Evolutionary conservation across 2,888 invertebrate species (phyloP), one percentile per base, ranked within the genome.

Genomic region (Lacanobia oleracea): DNA sequence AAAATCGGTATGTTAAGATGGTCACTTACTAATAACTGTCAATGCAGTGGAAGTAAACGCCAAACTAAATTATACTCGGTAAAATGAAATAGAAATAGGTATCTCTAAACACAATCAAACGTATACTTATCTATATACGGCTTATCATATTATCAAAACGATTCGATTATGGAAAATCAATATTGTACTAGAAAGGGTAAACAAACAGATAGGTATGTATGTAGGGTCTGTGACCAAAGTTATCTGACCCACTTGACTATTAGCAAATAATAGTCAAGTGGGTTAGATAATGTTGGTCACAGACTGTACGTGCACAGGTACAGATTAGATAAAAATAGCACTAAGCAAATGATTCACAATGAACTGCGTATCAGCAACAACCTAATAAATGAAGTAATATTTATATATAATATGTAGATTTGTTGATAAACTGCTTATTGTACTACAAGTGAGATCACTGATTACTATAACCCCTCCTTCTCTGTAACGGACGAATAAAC

Each of bases 271-370:
- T n/a, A n/a, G n/a, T n/a, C n/a, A n/a, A n/a, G n/a, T n/a, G n/a
- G n/a, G n/a, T n/a, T n/a, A n/a, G n/a, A n/a, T n/a, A n/a, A n/a
- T n/a, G n/a, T n/a, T n/a, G n/a, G n/a, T n/a, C n/a, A n/a, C n/a
- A n/a, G n/a, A n/a, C n/a, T n/a, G n/a, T 54, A 48, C n/a, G 37
- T 45, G 10, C 5, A 0, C 10, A 40, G 10, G 0, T n/a, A 40
- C 2, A 67, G 76, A 72, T 72, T 27, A 72, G 68, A 76, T 76
- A 67, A 67, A 51, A 67, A 16, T 43, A 14, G 8, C 3, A 33
- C 18, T 27, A 21, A 9, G 2, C 23, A 66, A 50, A 66, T 40
- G 12, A 18, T n/a, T 51, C 1, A 48, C 21, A 33, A 14, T 8
- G 23, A n/a, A 43, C 14, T 50, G 21, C 33, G 1, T 71, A 51